Conservation (phyloP, 2,113 vertebrate species). For the Bos javanicus region DNA sequence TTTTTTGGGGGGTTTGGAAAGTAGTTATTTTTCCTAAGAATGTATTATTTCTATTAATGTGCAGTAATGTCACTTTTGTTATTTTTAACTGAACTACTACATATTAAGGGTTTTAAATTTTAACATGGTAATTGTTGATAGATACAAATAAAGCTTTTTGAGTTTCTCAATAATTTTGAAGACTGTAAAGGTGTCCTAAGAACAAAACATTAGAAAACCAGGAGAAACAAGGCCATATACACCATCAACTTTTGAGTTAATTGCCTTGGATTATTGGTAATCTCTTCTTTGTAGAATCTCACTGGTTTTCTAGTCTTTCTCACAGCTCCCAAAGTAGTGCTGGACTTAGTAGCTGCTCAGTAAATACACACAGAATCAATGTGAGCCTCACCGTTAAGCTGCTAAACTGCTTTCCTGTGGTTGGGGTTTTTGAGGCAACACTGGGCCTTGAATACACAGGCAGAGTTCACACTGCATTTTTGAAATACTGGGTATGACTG, state of each 20-base stretch:
- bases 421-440: background rate
- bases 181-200: background rate
- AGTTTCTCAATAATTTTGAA: background rate
- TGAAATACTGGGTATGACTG: background rate
- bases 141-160: background rate
- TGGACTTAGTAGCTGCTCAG: background rate
- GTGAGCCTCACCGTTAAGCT: background rate
- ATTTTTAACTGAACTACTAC: background rate
- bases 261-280: background rate
- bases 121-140: background rate
- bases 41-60: background rate
- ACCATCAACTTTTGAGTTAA: background rate
- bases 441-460: background rate
- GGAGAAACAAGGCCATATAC: background rate
- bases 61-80: background rate
- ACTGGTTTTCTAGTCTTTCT: background rate
- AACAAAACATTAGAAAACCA: background rate
- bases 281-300: background rate
- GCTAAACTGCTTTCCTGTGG: background rate
- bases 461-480: rapidly evolving
- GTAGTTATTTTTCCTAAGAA: background rate
- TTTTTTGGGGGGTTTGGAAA: background rate
- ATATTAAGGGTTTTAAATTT: background rate
- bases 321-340: no score
- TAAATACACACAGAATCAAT: background rate